Evolutionary conservation across 2,888 invertebrate species (phyloP).

Genomic region (Andrena bicolor): DNA sequence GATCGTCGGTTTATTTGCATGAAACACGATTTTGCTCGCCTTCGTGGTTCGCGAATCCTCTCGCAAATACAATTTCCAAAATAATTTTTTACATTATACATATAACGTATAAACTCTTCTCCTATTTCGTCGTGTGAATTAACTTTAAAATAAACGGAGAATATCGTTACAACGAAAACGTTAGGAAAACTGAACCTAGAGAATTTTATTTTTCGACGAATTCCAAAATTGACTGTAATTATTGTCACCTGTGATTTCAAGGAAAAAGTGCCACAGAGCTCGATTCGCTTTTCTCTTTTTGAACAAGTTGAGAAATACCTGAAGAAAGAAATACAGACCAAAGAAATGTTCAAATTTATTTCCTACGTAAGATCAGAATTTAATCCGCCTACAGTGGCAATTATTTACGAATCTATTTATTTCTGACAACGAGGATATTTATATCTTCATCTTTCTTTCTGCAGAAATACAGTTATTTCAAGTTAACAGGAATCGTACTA

Average conservation of each 20-base stretch:
- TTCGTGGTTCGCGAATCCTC: background rate
- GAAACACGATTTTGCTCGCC: background rate
- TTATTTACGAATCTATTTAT: background rate
- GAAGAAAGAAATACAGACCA: background rate
- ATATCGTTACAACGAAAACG: background rate
- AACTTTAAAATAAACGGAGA: background rate
- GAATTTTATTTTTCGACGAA: conserved; percentile 31
- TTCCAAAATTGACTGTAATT: conserved; percentile 21
- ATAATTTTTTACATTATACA: too few species aligned
- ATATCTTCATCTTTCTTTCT: background rate
- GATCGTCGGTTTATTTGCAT: background rate
- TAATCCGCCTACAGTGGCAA: too few species aligned
- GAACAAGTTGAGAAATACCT: background rate
- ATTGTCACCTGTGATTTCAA: conserved; percentile 4
- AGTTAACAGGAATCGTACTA: background rate
- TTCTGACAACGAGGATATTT: background rate
- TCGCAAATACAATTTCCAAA: background rate
- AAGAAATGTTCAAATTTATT: background rate
- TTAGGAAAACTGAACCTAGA: too few species aligned
- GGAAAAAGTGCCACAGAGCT: conserved; percentile 18
- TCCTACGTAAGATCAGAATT: background rate
- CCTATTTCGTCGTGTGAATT: background rate
- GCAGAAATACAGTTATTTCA: background rate
- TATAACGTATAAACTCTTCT: background rate
- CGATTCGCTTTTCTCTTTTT: background rate